A percentile compares a stretch with the other conserved stretches of the same genome.
Conservation (phyloP, 1,140 invertebrate genomes). For the Agrilus planipennis region DNA sequence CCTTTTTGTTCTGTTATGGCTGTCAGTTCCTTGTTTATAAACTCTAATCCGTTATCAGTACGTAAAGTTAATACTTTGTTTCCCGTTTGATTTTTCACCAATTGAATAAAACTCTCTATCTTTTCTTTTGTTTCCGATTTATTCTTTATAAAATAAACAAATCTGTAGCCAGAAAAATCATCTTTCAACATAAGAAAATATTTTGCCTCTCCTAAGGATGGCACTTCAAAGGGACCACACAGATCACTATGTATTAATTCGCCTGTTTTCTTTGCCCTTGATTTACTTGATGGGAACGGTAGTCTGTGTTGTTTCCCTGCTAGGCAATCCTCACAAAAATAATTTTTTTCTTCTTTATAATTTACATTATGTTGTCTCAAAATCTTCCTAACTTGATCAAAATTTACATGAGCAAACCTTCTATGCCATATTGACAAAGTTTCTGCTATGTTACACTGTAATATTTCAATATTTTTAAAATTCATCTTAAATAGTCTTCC, state of each 20-base stretch:
- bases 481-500: neutral
- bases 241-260: conserved; percentile 35
- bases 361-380: conserved; percentile 9
- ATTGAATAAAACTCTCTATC: conserved; percentile 23
- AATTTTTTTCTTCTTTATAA: conserved; percentile 18
- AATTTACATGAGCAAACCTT: conserved; percentile 31
- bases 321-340: conserved; percentile 28
- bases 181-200: conserved; percentile 6
- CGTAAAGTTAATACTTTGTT: conserved; percentile 28
- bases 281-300: conserved; percentile 20
- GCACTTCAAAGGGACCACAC: conserved; percentile 33
- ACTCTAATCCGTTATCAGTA: conserved; percentile 36
- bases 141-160: conserved; percentile 4
- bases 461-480: neutral
- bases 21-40: conserved; percentile 27
- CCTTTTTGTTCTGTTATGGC: conserved; percentile 19
- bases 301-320: conserved; percentile 27
- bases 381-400: conserved; percentile 26
- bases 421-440: conserved; percentile 26
- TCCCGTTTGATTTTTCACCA: conserved; percentile 26
- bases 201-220: conserved; percentile 19
- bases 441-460: neutral
- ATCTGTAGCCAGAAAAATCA: neutral
- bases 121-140: conserved; percentile 1
- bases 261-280: conserved; percentile 15